These are phyloP conservation scores for Mactromeris polynyma DNA, from an alignment of 2,888 invertebrate species.

Conservation along the genomic window DNA sequence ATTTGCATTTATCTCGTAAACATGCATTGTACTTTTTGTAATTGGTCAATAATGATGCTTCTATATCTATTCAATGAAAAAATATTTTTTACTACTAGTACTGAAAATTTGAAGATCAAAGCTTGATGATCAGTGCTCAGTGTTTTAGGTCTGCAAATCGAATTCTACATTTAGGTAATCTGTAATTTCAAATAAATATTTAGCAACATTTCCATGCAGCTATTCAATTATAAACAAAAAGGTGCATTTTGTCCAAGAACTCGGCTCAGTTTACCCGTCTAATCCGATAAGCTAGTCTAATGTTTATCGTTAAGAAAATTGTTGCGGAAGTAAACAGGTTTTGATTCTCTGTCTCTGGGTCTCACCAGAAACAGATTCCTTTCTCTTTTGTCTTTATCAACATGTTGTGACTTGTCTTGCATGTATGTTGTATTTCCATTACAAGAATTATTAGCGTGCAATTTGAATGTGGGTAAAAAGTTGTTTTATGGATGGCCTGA, in stretches of 20 bases:
- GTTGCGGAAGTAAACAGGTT: not conserved
- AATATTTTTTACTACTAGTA: no score
- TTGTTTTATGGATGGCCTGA: not conserved
- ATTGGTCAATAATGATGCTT: no score
- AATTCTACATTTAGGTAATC: no score
- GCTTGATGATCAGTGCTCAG: no score
- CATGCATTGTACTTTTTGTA: no score
- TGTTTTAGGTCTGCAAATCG: no score
- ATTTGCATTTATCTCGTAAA: no score
- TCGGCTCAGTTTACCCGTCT: not conserved
- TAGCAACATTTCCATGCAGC: no score
- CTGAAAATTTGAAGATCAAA: no score
- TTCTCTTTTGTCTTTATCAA: conserved; percentile 1
- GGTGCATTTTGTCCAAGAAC: not conserved
- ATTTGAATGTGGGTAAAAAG: not conserved
- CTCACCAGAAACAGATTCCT: not conserved
- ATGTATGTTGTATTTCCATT: not conserved
- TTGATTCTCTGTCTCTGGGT: not conserved
- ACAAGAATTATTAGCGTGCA: not conserved
- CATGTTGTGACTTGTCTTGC: not conserved
- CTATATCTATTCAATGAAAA: no score
- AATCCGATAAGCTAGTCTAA: not conserved
- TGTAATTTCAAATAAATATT: no score
- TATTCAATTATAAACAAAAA: no score
- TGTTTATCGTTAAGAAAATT: not conserved